Base-by-base conservation (phyloP, 2,113 vertebrate genomes). In the Anarhynchus alexandrinus region DNA sequence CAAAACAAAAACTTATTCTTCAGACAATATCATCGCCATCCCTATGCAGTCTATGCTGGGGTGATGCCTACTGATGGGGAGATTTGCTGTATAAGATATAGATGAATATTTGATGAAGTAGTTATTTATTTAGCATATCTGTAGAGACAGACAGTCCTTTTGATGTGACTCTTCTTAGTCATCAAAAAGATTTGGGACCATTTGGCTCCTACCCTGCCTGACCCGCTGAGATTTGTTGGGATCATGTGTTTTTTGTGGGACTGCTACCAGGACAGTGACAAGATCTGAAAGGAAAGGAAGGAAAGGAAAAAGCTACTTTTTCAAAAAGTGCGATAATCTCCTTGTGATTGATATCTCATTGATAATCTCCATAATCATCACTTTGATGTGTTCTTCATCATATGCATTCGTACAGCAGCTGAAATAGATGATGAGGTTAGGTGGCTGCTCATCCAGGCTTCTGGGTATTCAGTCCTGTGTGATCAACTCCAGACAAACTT, bases 41-140 rank as follows among this genome's bases (percentile, higher is more conserved):
- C 6, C 38, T 58, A 34, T 3, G 2, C 40, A 79, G n/a, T 71
- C 30, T 61, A 2, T 54, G 18, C 25, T 72, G 73, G n/a, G 8
- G n/a, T 12, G 9, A 73, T 66, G 61, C 32, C n/a, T 78, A 61
- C 19, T 55, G 54, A 85, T 61, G 15, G 27, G 16, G 19, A 93
- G 3, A 21, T 91, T 82, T 92, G 65, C 88, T 86, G 62, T 71
- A 7, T 65, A 82, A 93, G 47, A 58, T 52, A 74, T 1, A 86
- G 92, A 81, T 95, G 17, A 97, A 94, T 93, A 94, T 86, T 95
- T 94, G 67, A 95, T 91, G 52, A 88, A 69, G 52, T n/a, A 40
- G 8, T 94, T 94, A 91, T 72, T 96, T 94, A 91, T 94, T 95
- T 66, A 92, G 40, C 6, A 1, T 49, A 82, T 79, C 43, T 89